Evolutionary conservation across 2,113 vertebrate genomes (phyloP).

Genomic region (Cryptomyrus ogoouensis): DNA sequence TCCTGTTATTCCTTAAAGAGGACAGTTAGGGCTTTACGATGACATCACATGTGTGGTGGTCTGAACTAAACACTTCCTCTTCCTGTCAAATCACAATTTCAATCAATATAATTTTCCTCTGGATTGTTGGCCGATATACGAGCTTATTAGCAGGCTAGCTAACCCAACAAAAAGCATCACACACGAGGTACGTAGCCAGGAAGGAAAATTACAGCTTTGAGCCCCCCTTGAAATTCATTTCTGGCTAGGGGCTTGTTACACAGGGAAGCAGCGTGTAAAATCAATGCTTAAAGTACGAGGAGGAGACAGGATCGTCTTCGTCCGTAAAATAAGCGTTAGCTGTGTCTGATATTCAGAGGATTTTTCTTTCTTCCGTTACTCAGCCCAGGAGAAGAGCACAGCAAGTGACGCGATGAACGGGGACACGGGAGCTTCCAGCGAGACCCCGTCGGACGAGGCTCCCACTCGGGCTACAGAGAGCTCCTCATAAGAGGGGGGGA

Average conservation of each 20-base stretch:
- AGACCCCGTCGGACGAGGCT: slow-evolving; percentile 68
- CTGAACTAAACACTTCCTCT: background rate
- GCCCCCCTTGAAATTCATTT: background rate
- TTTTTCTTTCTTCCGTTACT: slow-evolving; percentile 1
- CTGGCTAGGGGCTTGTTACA: background rate
- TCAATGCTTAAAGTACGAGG: background rate
- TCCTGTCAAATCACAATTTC: background rate
- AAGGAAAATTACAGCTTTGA: background rate
- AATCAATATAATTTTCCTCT: background rate
- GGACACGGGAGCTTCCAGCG: slow-evolving; percentile 69
- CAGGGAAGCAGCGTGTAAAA: background rate
- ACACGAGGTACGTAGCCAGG: background rate
- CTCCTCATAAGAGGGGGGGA: slow-evolving; percentile 57
- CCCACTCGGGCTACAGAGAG: slow-evolving; percentile 64
- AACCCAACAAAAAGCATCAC: background rate
- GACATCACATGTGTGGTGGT: background rate
- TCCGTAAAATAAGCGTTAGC: background rate
- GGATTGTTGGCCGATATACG: background rate
- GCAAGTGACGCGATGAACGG: slow-evolving; percentile 77
- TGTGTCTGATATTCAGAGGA: no score
- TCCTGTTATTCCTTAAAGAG: background rate
- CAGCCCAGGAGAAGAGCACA: slow-evolving; percentile 81
- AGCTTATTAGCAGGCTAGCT: background rate
- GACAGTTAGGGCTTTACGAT: background rate
- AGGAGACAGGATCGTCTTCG: background rate